Conservation (phyloP, 2,888 invertebrate genomes). For the Lycocerus yunnanus region DNA sequence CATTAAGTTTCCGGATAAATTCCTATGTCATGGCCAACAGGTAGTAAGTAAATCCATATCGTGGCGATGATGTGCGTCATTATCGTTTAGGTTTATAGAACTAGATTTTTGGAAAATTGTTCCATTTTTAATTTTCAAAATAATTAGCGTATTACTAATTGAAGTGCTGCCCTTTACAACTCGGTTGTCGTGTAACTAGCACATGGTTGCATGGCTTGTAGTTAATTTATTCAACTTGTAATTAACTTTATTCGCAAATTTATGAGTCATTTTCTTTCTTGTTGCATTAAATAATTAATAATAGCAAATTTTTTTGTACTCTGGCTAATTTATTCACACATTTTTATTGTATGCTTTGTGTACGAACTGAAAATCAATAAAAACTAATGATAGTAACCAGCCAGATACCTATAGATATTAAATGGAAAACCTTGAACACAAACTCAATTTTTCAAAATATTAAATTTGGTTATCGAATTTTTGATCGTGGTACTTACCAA, state of each 20-base stretch:
- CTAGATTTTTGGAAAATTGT: not conserved
- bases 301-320: not conserved
- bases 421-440: slow-evolving; percentile 2
- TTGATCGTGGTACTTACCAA: slow-evolving; percentile 22
- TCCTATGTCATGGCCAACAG: slow-evolving; percentile 21
- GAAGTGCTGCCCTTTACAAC: not conserved
- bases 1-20: slow-evolving; percentile 10
- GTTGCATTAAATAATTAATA: not conserved
- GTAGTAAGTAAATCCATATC: slow-evolving; percentile 9
- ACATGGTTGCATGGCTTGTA: not conserved
- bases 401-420: not conserved
- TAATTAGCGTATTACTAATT: not conserved
- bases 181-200: not conserved
- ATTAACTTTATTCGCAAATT: not conserved
- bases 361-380: not conserved
- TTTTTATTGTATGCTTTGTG: not conserved
- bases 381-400: not conserved
- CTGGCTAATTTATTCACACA: not conserved
- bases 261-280: not conserved
- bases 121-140: not conserved
- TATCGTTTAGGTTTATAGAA: not conserved
- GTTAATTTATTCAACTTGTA: not conserved
- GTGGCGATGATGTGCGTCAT: slow-evolving; percentile 1
- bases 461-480: not conserved
- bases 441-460: not conserved